Evolutionary conservation across 2,888 invertebrate species (phyloP).

Genomic region (Mythimna ferrago): DNA sequence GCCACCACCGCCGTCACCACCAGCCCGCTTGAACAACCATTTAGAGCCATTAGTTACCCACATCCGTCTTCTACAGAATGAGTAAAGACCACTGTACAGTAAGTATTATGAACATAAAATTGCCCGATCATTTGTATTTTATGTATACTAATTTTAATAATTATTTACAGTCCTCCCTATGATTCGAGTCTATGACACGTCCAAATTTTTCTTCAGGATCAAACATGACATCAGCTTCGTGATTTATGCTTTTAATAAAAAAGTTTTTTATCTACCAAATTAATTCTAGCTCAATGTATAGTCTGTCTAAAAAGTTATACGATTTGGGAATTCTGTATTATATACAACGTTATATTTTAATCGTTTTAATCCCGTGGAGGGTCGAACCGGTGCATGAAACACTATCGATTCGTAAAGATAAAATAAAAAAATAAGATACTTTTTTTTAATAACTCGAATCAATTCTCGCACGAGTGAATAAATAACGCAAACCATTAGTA

Average conservation of each 20-base stretch:
- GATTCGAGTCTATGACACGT: slow-evolving; percentile 58
- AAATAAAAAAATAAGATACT: no score
- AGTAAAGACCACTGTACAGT: slow-evolving; percentile 44
- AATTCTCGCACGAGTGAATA: no score
- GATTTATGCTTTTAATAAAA: slow-evolving; percentile 23
- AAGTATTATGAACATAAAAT: slow-evolving; percentile 49
- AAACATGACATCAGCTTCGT: slow-evolving; percentile 33
- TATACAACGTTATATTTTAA: no score
- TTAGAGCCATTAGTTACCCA: slow-evolving; percentile 75
- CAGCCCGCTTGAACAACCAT: slow-evolving; percentile 77
- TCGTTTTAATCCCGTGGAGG: no score
- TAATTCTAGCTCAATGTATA: no score
- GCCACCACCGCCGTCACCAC: slow-evolving; percentile 76
- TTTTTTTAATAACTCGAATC: no score
- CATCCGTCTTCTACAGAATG: slow-evolving; percentile 53
- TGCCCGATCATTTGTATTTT: slow-evolving; percentile 51
- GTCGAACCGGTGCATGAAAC: no score
- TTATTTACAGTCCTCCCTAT: slow-evolving; percentile 47
- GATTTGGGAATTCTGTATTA: no score
- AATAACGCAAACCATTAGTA: no score
- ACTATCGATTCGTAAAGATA: no score
- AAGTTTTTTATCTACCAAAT: no score
- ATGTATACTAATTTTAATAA: slow-evolving; percentile 36
- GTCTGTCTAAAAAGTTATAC: no score
- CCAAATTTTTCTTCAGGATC: slow-evolving; percentile 59